Percentiles rank a stretch among this genome's conserved stretches.
Conservation (phyloP, 2,888 invertebrate species). For the Andrena chrysosceles region DNA sequence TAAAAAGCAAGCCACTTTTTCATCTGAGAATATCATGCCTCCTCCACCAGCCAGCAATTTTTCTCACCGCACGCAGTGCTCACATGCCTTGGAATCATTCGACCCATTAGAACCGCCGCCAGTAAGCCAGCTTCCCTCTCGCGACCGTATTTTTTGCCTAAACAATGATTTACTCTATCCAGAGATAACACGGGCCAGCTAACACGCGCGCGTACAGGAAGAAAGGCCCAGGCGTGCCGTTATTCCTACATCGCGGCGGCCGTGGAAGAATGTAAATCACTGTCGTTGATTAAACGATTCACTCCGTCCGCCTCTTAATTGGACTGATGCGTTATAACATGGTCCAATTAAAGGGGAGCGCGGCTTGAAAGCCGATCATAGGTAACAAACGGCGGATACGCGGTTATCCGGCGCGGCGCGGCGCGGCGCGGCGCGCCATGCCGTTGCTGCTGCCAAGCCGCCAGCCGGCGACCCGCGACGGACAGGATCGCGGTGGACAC, state of each 20-base stretch:
- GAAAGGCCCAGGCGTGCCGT: slow-evolving; percentile 47
- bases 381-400: slow-evolving; percentile 67
- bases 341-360: slow-evolving; percentile 75
- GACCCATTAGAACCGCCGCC: background rate
- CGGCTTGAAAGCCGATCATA: slow-evolving; percentile 63
- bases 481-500: slow-evolving; percentile 1
- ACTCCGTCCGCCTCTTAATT: slow-evolving; percentile 75
- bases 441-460: slow-evolving; percentile 19
- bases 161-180: slow-evolving; percentile 43
- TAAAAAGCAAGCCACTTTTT: too few species aligned
- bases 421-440: slow-evolving; percentile 33
- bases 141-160: slow-evolving; percentile 3
- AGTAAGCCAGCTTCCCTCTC: background rate
- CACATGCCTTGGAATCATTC: background rate
- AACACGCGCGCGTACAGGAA: slow-evolving; percentile 39
- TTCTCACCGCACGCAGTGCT: background rate
- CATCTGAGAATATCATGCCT: too few species aligned
- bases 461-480: too few species aligned
- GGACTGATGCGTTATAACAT: slow-evolving; percentile 76
- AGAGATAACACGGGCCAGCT: slow-evolving; percentile 10
- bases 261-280: slow-evolving; percentile 74
- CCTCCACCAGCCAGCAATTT: background rate
- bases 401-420: slow-evolving; percentile 1
- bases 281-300: slow-evolving; percentile 78
- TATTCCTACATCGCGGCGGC: slow-evolving; percentile 19